Percentiles rank a stretch among this genome's conserved stretches.
These are phyloP conservation scores for Mythimna impura DNA, from an alignment of 2,888 invertebrate genomes.

Conservation along the genomic window DNA sequence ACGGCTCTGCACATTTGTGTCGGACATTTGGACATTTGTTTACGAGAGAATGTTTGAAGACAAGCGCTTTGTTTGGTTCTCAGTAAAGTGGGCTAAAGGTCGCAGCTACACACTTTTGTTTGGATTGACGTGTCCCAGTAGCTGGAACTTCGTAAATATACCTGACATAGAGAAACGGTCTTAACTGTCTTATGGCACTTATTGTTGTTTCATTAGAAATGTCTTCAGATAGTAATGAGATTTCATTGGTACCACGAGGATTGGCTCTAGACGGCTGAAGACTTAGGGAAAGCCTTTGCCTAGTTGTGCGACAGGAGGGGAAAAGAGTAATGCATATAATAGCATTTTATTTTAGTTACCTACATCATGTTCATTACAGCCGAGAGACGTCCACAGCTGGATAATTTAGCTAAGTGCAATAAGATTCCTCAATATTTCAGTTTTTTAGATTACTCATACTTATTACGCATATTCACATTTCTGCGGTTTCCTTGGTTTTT, in stretches of 20 bases:
- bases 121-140: constrained; percentile 54
- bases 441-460: not conserved
- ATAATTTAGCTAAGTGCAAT: not conserved
- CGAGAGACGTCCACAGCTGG: not conserved
- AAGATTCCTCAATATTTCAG: not conserved
- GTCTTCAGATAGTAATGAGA: constrained; percentile 5
- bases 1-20: constrained; percentile 55
- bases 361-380: not conserved
- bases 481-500: not conserved
- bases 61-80: constrained; percentile 58
- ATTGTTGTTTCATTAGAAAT: constrained; percentile 30
- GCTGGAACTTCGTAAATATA: constrained; percentile 58
- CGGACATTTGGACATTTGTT: constrained; percentile 62
- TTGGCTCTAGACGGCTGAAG: not conserved
- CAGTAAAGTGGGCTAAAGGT: constrained; percentile 63
- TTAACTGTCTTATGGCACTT: constrained; percentile 8
- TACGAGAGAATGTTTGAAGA: constrained; percentile 61
- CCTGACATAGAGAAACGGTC: constrained; percentile 40
- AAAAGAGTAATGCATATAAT: not conserved
- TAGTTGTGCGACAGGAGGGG: too few relatives aligned
- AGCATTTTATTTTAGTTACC: not conserved
- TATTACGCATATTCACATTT: not conserved
- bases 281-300: too few relatives aligned
- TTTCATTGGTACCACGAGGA: not conserved
- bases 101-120: constrained; percentile 44